Evolutionary conservation across 2,888 invertebrate genomes (phyloP).

Genomic region (Gari tellinella): DNA sequence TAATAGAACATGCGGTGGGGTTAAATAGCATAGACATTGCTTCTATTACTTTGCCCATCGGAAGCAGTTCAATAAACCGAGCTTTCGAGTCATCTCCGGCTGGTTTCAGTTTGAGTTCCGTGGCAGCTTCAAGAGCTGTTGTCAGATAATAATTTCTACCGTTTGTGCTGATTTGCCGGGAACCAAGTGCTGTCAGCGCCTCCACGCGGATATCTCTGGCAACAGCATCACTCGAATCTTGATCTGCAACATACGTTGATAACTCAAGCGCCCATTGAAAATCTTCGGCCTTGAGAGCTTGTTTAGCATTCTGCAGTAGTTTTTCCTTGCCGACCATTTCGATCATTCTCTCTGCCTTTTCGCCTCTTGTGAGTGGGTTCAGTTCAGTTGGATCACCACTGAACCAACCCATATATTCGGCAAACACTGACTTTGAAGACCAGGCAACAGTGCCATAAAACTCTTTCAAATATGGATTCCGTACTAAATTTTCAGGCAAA

Average conservation of each 20-base stretch:
- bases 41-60: constrained; percentile 56
- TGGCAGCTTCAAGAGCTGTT: constrained; percentile 68
- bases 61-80: constrained; percentile 35
- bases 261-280: constrained; percentile 77
- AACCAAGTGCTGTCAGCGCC: constrained; percentile 65
- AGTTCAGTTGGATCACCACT: constrained; percentile 73
- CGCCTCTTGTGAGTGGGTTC: constrained; percentile 63
- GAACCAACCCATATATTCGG: constrained; percentile 70
- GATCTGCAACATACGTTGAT: constrained; percentile 56
- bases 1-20: constrained; percentile 51
- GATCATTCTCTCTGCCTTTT: constrained; percentile 66
- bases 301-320: constrained; percentile 50
- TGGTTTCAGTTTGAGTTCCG: constrained; percentile 39
- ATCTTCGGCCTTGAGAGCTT: constrained; percentile 67
- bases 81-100: constrained; percentile 9
- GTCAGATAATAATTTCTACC: constrained; percentile 78
- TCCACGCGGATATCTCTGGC: constrained; percentile 67
- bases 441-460: constrained; percentile 79
- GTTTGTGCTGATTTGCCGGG: constrained; percentile 70
- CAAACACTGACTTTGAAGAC: constrained; percentile 75
- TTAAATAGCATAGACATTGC: constrained; percentile 64
- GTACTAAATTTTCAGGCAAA: constrained; percentile 67
- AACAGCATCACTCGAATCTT: constrained; percentile 46
- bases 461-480: constrained; percentile 72
- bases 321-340: constrained; percentile 61